Base-by-base conservation (phyloP, 2,113 vertebrate species). In the Suricata suricatta region DNA sequence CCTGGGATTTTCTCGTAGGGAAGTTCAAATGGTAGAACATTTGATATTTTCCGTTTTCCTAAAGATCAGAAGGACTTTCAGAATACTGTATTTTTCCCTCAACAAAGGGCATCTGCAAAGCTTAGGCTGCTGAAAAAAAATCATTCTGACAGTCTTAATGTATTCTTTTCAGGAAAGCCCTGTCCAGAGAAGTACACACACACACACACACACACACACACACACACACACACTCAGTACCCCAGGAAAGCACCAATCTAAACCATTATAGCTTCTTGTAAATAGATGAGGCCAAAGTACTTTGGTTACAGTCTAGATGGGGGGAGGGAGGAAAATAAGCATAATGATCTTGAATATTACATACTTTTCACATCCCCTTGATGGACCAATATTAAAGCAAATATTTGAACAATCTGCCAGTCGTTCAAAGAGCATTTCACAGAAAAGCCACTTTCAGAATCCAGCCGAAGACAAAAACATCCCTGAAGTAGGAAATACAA, bases 21-120 rank as follows among this genome's bases (percentile, higher is more conserved):
- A 76, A 96, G 97, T 96, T 97, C 95, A 98, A 96, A 95, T 82
- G 89, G 17, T 10, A 52, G 95, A 97, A 92, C 63, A 92, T 96
- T 97, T 97, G 96, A 92, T 98, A 98, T 96, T 98, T 98, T 98
- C 97, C 88, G 96, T 98, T 98, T 97, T 97, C 98, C 96, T 97
- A 31, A 96, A 97, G 95, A 98, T 98, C 97, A 98, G 96, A 98
- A 96, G 80, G 19, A 90, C 88, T 98, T 97, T 92, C 68, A 94
- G 96, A 97, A 88, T 97, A 98, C 98, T 98, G 96, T 94, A 21
- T 72, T 97, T 96, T 96, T 94, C 52, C 92, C 95, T 97, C 98
- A 98, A 98, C 97, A 98, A 97, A 98, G 97, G 95, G 92, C 81
- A 79, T 97, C 96, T 83, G 87, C 97, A 83, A 96, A 97, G 96